Conservation (phyloP, 2,797 vertebrate genomes). For the Scolopax bukidnonensis region DNA sequence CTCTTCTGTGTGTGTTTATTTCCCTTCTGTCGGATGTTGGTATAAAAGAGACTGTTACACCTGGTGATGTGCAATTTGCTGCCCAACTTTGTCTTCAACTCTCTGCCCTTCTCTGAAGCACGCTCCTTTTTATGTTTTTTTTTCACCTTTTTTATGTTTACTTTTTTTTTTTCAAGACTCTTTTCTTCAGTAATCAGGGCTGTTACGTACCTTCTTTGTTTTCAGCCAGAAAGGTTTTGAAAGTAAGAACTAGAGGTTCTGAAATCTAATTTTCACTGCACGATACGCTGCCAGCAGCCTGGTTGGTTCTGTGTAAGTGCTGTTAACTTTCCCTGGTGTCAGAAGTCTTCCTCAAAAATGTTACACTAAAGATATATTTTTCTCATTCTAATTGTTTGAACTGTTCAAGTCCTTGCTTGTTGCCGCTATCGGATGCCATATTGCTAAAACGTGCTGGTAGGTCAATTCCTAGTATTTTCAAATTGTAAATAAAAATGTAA, state of each 20-base stretch:
- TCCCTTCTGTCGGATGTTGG: background rate
- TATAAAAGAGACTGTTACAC: background rate
- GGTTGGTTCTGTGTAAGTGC: background rate
- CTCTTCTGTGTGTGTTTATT: background rate
- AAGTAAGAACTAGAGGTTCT: background rate
- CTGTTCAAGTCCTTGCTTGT: background rate
- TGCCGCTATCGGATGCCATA: fast-evolving
- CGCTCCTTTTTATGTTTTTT: background rate
- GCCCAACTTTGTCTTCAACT: background rate
- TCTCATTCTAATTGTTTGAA: background rate
- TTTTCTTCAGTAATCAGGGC: background rate
- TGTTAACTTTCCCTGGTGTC: background rate
- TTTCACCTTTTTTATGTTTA: background rate
- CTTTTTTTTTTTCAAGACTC: background rate
- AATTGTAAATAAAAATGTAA: background rate
- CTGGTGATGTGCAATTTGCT: background rate
- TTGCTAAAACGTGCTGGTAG: background rate
- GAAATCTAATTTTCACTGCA: background rate
- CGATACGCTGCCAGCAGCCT: background rate
- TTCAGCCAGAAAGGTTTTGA: background rate
- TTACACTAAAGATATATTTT: background rate
- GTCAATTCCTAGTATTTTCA: background rate
- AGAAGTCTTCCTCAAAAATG: background rate
- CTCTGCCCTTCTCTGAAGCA: background rate
- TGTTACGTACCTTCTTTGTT: background rate